Evolutionary conservation across 2,113 vertebrate species (phyloP).

Genomic region (Calyptommatus sinebrachiatus): DNA sequence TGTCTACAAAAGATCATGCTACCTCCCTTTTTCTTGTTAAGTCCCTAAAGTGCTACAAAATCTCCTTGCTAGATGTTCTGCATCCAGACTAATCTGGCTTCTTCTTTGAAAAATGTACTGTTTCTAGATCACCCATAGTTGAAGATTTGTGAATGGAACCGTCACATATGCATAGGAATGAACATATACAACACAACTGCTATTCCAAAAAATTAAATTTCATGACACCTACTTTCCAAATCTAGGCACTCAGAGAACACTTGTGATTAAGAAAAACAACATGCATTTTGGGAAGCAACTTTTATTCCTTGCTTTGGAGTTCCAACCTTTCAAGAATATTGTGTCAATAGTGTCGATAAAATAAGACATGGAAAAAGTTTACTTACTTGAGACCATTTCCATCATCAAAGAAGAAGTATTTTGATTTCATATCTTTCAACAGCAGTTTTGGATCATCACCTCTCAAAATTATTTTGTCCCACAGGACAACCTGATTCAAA

Average conservation of each 20-base stretch:
- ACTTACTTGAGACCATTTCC: conserved; percentile 95
- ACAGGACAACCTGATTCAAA: conserved; percentile 96
- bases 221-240: background rate
- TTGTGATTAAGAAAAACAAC: background rate
- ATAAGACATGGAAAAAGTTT: conserved; percentile 29
- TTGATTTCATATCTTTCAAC: conserved; percentile 91
- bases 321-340: background rate
- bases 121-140: too few species aligned
- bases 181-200: too few species aligned
- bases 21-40: background rate
- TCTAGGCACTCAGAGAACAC: background rate
- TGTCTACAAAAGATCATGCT: too few species aligned
- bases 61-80: too few species aligned
- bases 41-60: background rate
- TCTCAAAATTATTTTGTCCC: conserved; percentile 95
- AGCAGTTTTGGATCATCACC: conserved; percentile 89
- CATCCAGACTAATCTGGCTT: too few species aligned
- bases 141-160: too few species aligned
- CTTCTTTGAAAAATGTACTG: too few species aligned
- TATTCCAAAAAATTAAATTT: too few species aligned
- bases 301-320: background rate
- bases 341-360: background rate
- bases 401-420: conserved; percentile 98
- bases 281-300: background rate
- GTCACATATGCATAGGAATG: too few species aligned